Evolutionary conservation across 2,888 invertebrate species (phyloP), one percentile per base, ranked within the genome.

Genomic region (Pollenia amentaria): DNA sequence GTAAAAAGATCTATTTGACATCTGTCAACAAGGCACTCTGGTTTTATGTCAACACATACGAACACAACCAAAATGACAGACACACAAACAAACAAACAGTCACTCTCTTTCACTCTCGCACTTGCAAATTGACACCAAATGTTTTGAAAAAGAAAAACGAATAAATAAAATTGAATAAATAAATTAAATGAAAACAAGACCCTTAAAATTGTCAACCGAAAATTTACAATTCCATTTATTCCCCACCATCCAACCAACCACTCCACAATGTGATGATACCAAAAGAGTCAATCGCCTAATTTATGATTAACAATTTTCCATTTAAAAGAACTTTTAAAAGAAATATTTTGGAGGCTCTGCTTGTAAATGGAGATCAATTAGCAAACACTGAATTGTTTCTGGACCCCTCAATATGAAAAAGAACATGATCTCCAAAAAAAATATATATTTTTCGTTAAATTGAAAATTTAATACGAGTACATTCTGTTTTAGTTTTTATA

Each of bases 261-360:
- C 21, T 21, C 18, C 14, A 18, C 40, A 55, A 57, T 57, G 75
- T 75, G 75, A 75, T 48, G 62, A 60, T 51, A 65, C 16, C 16
- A 40, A 16, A 42, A 60, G 18, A 48, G 46, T 64, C 51, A 73
- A 38, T 87, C 75, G 87, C 72, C 87, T 84, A 87, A 87, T 87
- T 87, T 87, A 87, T 87, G 87, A 84, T 84, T 84, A 82, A 81
- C 84, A 84, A 84, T 84, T 87, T 87, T 81, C 80, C 84, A 76
- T 73, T 84, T 75, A 64, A 86, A 83, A 76, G 65, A 65, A 64
- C 40, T 75, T 44, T 69, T 57, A 18, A 53, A 73, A 42, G 42
- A 73, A 40, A 73, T 21, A 53, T 77, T 82, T 83, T 11, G 21
- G 42, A 60, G 65, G 62, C 57, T 57, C 29, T 29, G 48, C 29